Conservation (phyloP, 2,797 vertebrate species). For the Tragopan temminckii region DNA sequence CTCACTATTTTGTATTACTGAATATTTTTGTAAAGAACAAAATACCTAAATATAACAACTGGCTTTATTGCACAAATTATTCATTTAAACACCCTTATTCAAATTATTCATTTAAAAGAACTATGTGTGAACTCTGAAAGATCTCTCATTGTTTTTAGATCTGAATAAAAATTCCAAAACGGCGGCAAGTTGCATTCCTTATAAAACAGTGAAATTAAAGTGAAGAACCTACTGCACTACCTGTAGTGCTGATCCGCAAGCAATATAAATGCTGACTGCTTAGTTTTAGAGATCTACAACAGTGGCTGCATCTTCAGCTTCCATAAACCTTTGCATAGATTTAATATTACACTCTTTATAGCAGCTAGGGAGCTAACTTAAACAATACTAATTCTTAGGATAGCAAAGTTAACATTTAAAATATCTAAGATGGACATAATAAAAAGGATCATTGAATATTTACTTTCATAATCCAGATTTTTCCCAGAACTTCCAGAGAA, state of each 20-base stretch:
- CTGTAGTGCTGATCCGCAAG: neutral
- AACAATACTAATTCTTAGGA: neutral
- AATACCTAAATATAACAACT: neutral
- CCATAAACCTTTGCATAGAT: neutral
- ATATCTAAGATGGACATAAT: neutral
- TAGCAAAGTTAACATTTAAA: neutral
- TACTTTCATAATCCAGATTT: neutral
- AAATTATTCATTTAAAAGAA: neutral
- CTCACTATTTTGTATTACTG: neutral
- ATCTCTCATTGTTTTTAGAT: neutral
- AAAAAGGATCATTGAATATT: neutral
- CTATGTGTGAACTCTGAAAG: neutral
- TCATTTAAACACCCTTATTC: neutral
- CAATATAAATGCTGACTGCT: neutral
- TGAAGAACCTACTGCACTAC: neutral
- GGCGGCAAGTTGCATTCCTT: neutral
- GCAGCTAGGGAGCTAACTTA: neutral
- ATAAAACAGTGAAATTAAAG: neutral
- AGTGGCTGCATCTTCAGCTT: neutral
- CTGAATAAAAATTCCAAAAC: neutral
- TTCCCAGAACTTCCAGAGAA: neutral
- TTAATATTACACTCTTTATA: neutral
- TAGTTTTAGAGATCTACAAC: neutral
- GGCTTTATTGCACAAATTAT: neutral
- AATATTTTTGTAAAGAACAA: constrained; percentile 2